Evolutionary conservation across 35 echinoderm and acorn worm species (phyloP), one percentile per base, ranked within the genome.

Genomic region (Stichopus chloronotus): DNA sequence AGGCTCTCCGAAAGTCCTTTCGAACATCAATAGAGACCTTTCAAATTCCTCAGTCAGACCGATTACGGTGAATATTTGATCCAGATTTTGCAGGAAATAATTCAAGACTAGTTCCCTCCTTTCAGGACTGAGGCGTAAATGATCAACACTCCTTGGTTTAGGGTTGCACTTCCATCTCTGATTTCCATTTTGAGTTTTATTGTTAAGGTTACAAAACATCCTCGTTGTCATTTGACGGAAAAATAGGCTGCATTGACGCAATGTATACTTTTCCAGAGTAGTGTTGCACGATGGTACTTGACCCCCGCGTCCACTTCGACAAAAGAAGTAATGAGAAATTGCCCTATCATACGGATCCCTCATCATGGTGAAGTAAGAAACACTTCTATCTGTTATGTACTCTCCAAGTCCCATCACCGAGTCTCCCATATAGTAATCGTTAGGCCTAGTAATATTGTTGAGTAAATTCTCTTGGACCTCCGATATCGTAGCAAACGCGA

Each of bases 1-100:
- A 6, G 79, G 79, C 8, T 65, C 58, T 16, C 57, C 78, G 17
- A 16, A 92, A 0, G 78, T 55, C 7, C 6, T 82, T 53, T 92
- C 12, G 53, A 92, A 92, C 56, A 92, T 22, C 84, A 57, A 43
- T 5, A 92, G 11, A 81, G 91, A 92, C 11, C 78, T 92, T 16
- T 57, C 55, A 25, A 83, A 92, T 52, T 92, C 91, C n/a, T 92
- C 91, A 23, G 78, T 92, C 43, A 92, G 23, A 19, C 91, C 91
- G 43, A 92, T 84, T 11, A 84, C 54, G 9, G 76, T 82, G 20
- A 92, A 92, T 59, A 78, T 80, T 61, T 83, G 80, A 58, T 92
- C 90, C 14, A 92, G 17, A 25, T 92, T 92, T 14, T 92, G 76
- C 5, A 92, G 54, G 24, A 80, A 53, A 83, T 92, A 92, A 52